phyloP scores from a whole-genome alignment of 2,797 vertebrate genomes.

The Crocodylus rhombifer region DNA sequence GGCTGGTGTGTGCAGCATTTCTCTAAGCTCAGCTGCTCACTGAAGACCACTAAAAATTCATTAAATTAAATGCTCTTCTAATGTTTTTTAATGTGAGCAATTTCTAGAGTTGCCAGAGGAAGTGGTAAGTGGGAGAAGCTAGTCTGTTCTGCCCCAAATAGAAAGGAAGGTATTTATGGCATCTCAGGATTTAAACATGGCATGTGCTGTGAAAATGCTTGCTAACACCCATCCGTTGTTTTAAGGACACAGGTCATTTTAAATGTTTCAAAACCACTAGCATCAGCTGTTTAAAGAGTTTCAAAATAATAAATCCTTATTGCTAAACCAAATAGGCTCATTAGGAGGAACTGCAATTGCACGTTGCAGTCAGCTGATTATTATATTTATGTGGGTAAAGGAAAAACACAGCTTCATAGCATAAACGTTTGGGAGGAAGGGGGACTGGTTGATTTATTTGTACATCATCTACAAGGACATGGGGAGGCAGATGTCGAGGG shows the following conservation, averaged over 20 bases:
- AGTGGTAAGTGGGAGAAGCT: accelerated
- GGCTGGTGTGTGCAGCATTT: accelerated
- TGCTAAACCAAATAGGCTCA: not conserved
- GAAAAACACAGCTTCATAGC: not conserved
- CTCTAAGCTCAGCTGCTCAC: accelerated
- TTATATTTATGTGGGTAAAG: accelerated
- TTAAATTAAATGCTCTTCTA: not conserved
- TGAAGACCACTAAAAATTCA: accelerated
- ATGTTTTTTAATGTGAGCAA: not conserved
- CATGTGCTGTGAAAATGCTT: accelerated
- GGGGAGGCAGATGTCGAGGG: not conserved
- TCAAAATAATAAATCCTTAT: conserved; percentile 35
- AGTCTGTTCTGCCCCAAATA: not conserved
- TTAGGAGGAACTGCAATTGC: accelerated
- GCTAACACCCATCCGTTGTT: accelerated
- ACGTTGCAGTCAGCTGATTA: not conserved
- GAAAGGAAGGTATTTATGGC: not conserved
- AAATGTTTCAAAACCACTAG: not conserved
- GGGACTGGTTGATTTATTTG: not conserved
- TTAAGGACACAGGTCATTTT: accelerated
- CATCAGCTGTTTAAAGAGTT: conserved; percentile 47
- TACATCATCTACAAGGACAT: not conserved
- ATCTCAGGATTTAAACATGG: accelerated
- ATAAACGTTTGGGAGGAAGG: not conserved
- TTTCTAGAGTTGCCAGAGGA: not conserved